Evolutionary conservation across 1,140 invertebrate genomes (phyloP), one percentile per base, ranked within the genome.

Genomic region (Periplaneta americana): DNA sequence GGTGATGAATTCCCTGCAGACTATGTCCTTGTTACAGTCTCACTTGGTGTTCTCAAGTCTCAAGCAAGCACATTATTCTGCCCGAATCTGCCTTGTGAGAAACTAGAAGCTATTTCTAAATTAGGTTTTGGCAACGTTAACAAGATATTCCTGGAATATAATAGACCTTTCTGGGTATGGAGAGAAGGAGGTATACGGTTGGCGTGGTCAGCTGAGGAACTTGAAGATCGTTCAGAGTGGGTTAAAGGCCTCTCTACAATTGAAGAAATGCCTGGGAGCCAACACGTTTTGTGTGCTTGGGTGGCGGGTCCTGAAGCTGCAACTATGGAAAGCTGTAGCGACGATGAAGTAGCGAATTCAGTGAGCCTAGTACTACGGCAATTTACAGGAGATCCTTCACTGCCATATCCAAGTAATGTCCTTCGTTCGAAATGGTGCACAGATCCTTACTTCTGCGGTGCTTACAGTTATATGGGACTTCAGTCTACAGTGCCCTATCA

Each of bases 81-180:
- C 79, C 96, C 96, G 0, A 87, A 90, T 32, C 89, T 98, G 78
- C 94, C 95, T 0, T 84, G 89, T 17, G 91, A 91, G 31, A 97
- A 97, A 89, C 86, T 93, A 35, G 90, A 94, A 75, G 94, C 95
- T 0, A 97, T 97, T 77, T 88, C 92, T 74, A 91, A 90, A 85
- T 86, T 96, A n/a, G 96, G 95, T 11, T 96, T 90, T 85, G 91
- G 90, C 15, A 83, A 81, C 32, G 36, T 36, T 9, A 74, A 80
- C 35, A 97, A 96, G 88, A 91, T 98, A 74, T 97, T 95, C 87
- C 87, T 98, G 4, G 93, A 95, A 85, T 98, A 96, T 87, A 91
- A 93, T 17, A 91, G 91, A 80, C 93, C 94, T 0, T 95, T 96
- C 86, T 94, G 94, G 92, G 91, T n/a, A n/a, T 35, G 81, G 79